Base-by-base conservation (phyloP, 2,797 vertebrate species). In the Anisognathus igniventris region DNA sequence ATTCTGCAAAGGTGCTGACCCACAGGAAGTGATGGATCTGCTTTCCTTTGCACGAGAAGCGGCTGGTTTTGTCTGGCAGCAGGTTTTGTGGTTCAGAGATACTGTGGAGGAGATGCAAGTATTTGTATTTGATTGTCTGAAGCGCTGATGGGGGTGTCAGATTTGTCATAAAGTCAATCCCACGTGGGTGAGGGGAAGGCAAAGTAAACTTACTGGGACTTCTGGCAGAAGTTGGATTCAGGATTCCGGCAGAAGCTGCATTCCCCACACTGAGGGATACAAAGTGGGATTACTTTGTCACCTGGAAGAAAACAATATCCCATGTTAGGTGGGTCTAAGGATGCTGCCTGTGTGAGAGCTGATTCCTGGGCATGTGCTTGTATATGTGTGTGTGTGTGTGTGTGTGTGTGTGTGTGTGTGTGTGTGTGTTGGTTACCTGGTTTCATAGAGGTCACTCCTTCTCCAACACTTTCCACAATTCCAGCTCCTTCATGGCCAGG, bases 401-500 rank as follows among this genome's bases (percentile, higher is more conserved):
- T n/a, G n/a, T n/a, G n/a, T n/a, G n/a, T n/a, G n/a, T n/a, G n/a
- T n/a, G n/a, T n/a, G n/a, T n/a, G n/a, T n/a, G n/a, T n/a, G n/a
- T n/a, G n/a, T 28, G 28, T 30, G 7, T 35, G 12, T 56, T 2
- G 0, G 6, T 44, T 95, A 99, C 99, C 99, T 97, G 98, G 97
- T 96, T 98, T 98, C 79, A 99, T 97, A 23, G 98, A 97, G 70
- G 98, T 99, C 94, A 99, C 99, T 14, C 98, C 99, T 78, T 99
- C 98, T 17, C 99, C 99, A 7, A 98, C 27, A 5, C 99, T 99
- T 97, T 99, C 99, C 23, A 99, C 98, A 7, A 98, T 98, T 9
- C 99, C 99, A 1, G 98, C 98, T 6, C 98, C 99, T 95, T 99
- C 99, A 0, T 99, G 99, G 22, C 99, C 99, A 79, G 98, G 48